Evolutionary conservation across 2,888 invertebrate genomes (phyloP).

Genomic region (Rhaphigaster nebulosa): DNA sequence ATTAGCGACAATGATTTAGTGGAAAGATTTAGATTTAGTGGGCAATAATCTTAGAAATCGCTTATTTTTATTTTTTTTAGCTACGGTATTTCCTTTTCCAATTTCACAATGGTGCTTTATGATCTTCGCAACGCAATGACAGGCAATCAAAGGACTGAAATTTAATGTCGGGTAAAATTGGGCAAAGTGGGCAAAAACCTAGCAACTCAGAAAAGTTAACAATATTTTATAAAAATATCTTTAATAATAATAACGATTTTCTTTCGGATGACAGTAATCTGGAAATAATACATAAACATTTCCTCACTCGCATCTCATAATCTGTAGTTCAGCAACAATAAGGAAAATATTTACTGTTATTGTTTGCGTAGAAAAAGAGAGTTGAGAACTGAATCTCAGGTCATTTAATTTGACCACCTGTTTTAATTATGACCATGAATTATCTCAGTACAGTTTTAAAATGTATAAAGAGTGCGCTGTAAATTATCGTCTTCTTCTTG

Average conservation of each 20-base stretch:
- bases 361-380: too few relatives aligned
- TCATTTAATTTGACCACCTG: too few relatives aligned
- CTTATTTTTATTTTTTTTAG: background rate
- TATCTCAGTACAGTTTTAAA: too few relatives aligned
- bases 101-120: background rate
- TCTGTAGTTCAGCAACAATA: too few relatives aligned
- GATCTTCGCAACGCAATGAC: background rate
- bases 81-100: background rate
- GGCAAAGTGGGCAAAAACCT: background rate
- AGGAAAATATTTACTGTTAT: too few relatives aligned
- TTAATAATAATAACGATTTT: background rate
- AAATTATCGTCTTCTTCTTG: too few relatives aligned
- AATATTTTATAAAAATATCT: background rate
- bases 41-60: background rate
- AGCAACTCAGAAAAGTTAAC: background rate
- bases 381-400: too few relatives aligned
- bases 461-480: too few relatives aligned
- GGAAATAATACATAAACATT: too few relatives aligned
- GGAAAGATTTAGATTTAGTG: background rate
- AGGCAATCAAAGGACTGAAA: slow-evolving; percentile 1
- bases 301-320: too few relatives aligned
- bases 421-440: too few relatives aligned
- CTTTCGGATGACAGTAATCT: too few relatives aligned
- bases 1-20: background rate
- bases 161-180: background rate